Evolutionary conservation across 2,888 invertebrate genomes (phyloP), one percentile per base, ranked within the genome.

Genomic region (Cyclophora punctaria): DNA sequence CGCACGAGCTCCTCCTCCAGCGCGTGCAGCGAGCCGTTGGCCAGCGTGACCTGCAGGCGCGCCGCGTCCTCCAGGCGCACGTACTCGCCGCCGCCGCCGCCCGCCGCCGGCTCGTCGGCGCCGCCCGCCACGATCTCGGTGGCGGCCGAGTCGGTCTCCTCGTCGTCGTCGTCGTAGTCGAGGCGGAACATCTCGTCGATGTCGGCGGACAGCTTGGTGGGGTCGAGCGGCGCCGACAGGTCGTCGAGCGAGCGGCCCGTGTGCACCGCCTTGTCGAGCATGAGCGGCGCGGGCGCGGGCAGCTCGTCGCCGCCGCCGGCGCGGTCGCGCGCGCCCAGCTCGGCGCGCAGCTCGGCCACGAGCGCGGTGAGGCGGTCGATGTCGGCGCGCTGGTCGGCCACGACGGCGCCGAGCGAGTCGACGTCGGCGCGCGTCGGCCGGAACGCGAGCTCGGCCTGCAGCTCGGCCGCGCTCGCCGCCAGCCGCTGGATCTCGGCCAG

Each of bases 1-100:
- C 91, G 86, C 51, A 93, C 92, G 64, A 95, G 81, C 77, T 95
- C 94, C 73, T 94, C 93, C 72, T 93, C 93, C 34, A 94, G 82
- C 67, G 91, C 90, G 67, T 90, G 89, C 67, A 93, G 77, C 70
- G 91, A 83, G 35, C 92, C 90, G 67, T 84, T 83, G 59, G 82
- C 83, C 58, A 86, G 59, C 57, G 79, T 80, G 56, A 73, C 74
- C 56, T 73, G 80, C 61, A 80, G 62, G 35, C 80, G 67, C 58
- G 57, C 62, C 49, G 68, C 75, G 68, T 84, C 84, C 49, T 72
- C 79, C 7, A 83, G 62, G 41, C 74, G 67, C 56, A 79, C 76
- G 67, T 67, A 79, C 52, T 72, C 74, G 59, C 64, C 49, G 54
- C 52, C 52, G 55, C 40, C 46, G 42, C 50, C 51, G 7, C 48